Conservation (phyloP, 2,113 vertebrate genomes). For the Mastomys natalensis region DNA sequence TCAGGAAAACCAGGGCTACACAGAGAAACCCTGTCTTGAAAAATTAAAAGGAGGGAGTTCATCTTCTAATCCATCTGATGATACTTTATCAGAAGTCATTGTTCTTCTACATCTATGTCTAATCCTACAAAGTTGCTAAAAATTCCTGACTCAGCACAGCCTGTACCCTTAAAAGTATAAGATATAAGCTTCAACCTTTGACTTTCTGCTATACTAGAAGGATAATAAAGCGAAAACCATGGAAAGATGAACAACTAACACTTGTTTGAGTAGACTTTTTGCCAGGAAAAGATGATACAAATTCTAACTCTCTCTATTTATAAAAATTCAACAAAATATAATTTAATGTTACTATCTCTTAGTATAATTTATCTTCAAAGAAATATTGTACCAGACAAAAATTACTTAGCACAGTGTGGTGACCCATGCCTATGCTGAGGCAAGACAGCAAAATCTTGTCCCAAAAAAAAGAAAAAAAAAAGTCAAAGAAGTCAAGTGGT, state of each 20-base stretch:
- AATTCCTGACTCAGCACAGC: not conserved
- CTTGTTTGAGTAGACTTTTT: not conserved
- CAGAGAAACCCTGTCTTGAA: too few species aligned
- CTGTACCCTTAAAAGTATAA: not conserved
- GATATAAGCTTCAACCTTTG: not conserved
- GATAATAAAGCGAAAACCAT: not conserved
- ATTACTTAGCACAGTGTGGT: not conserved
- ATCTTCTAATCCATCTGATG: not conserved
- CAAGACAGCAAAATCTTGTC: not conserved
- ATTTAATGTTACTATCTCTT: slow-evolving; percentile 16
- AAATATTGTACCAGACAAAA: slow-evolving; percentile 12
- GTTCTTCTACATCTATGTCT: not conserved
- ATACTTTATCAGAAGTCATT: not conserved
- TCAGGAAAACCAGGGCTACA: too few species aligned
- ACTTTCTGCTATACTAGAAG: slow-evolving; percentile 15
- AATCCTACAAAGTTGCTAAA: not conserved
- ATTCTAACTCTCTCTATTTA: slow-evolving; percentile 19
- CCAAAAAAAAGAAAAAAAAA: not conserved
- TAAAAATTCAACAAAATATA: slow-evolving; percentile 33
- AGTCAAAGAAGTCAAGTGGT: too few species aligned
- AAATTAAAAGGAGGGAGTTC: not conserved
- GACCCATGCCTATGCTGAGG: not conserved
- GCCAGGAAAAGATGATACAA: slow-evolving; percentile 30
- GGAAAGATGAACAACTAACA: slow-evolving; percentile 34
- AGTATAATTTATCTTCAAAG: not conserved